A percentile compares a stretch with the other conserved stretches of the same genome.
Conservation (phyloP, 2,113 vertebrate species). For the Phycodurus eques region DNA sequence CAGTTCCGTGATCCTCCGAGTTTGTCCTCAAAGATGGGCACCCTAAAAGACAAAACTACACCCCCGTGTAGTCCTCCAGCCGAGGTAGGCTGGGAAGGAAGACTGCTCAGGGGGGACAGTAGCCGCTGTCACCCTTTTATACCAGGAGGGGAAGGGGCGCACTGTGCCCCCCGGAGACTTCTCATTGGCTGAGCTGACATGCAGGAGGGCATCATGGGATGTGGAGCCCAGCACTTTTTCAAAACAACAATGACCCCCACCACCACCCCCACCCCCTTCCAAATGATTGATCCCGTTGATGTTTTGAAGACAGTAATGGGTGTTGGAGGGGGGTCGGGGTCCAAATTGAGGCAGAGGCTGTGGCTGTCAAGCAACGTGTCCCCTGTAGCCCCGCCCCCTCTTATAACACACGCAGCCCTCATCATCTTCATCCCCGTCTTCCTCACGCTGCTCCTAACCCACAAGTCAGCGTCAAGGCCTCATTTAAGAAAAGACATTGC, state of each 20-base stretch:
- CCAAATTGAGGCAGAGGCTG: too few species aligned
- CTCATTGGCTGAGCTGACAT: slow-evolving; percentile 76
- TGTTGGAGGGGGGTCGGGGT: too few species aligned
- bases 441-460: too few species aligned
- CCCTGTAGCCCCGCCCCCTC: too few species aligned
- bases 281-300: not conserved
- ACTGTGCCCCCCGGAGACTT: slow-evolving; percentile 44
- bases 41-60: slow-evolving; percentile 91
- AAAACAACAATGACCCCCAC: not conserved
- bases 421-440: too few species aligned
- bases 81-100: slow-evolving; percentile 98
- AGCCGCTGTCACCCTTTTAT: slow-evolving; percentile 82
- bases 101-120: slow-evolving; percentile 91
- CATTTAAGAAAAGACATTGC: too few species aligned
- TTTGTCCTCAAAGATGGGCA: slow-evolving; percentile 77
- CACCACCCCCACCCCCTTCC: too few species aligned
- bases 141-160: slow-evolving; percentile 73
- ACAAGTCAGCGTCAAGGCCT: too few species aligned
- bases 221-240: not conserved
- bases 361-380: too few species aligned
- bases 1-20: slow-evolving; percentile 84
- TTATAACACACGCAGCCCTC: too few species aligned
- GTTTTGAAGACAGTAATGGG: not conserved
- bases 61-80: slow-evolving; percentile 97
- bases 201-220: slow-evolving; percentile 69